Evolutionary conservation across 2,888 invertebrate species (phyloP), one percentile per base, ranked within the genome.

Genomic region (Chloroclysta siterata): DNA sequence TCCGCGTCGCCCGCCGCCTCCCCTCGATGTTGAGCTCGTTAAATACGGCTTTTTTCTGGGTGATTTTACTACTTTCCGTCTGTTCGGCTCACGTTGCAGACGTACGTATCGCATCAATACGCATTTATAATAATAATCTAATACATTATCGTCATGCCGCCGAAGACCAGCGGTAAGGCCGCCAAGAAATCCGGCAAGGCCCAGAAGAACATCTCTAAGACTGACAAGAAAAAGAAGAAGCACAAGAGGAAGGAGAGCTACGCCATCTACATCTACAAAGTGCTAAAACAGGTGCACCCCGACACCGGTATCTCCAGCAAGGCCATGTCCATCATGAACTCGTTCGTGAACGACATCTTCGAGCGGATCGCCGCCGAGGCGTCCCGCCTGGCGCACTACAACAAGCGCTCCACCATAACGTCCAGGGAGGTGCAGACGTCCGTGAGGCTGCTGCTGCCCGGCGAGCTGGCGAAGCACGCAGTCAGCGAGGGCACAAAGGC

Each of bases 281-380:
- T 95, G 60, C 79, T 95, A 80, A 95, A 95, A 82, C 94, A 95
- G 84, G 94, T 95, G 42, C 95, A 95, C 80, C 95, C 95, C 4
- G 95, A 95, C 79, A 95, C 53, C 47, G 53, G 59, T 4, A 94
- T 68, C 77, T 79, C 59, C 79, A 75, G 75, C 55, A 95, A 95
- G 82, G 95, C 95, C 17, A 96, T 95, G 95, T 94, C 92, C 68
- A 95, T 95, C 83, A 61, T 61, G 61, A 76, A 60, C 67, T 41
- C 54, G 41, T 54, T 58, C 66, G 53, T 53, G 59, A 55, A 57
- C 60, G 55, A 58, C 56, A 52, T 60, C 41, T 63, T 60, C 63
- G 54, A 63, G 44, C 93, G 95, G 46, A 95, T 96, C 80, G 95
- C 95, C 41, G 93, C 94, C 2, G 95, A 95, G 77, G 93, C 95